These are phyloP conservation scores for Antigone vipio DNA, from an alignment of 2,113 vertebrate genomes.

Conservation along the genomic window DNA sequence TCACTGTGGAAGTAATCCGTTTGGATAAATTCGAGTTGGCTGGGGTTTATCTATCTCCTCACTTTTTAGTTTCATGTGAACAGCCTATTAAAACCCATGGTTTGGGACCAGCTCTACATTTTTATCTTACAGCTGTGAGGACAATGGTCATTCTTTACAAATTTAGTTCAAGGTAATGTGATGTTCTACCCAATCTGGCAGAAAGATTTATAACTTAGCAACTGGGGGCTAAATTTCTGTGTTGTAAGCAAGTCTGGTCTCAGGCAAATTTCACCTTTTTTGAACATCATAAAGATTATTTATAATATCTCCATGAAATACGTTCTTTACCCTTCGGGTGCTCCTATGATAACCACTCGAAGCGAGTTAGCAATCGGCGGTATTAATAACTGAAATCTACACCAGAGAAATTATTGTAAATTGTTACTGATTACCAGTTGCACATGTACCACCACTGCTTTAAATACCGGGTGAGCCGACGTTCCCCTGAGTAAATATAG, in stretches of 20 bases:
- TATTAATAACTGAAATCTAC: not conserved
- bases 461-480: not conserved
- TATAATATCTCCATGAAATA: not conserved
- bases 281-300: constrained; percentile 1
- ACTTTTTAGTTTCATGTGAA: constrained; percentile 25
- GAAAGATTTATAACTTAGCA: constrained; percentile 63
- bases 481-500: not conserved
- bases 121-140: constrained; percentile 43
- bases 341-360: not conserved
- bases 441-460: not conserved
- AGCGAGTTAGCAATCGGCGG: not conserved
- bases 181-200: constrained; percentile 42
- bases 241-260: constrained; percentile 51
- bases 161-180: constrained; percentile 63
- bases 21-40: constrained; percentile 18
- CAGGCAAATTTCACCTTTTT: constrained; percentile 34
- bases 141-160: constrained; percentile 65
- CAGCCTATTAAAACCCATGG: constrained; percentile 21
- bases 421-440: not conserved
- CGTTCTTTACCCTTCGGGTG: not conserved
- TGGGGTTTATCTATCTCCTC: constrained; percentile 4
- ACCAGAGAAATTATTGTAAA: not conserved
- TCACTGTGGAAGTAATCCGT: constrained; percentile 31
- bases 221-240: constrained; percentile 50
- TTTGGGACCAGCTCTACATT: constrained; percentile 46